phyloP scores from a whole-genome alignment of 2,113 vertebrate species.

The Corvus hawaiiensis region DNA sequence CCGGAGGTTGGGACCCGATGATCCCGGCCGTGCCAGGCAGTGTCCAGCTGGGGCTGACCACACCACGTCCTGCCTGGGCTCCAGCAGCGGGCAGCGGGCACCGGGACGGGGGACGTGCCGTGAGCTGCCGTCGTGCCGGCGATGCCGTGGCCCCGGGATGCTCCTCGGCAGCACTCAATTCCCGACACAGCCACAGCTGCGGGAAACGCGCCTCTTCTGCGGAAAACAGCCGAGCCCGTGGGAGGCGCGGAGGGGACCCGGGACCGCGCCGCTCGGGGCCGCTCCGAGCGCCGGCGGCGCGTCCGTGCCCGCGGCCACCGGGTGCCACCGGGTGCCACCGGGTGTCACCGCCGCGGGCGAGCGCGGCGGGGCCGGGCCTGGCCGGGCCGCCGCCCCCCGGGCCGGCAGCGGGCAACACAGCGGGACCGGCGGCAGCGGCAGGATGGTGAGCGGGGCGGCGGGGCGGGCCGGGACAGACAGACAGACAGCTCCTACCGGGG shows the following conservation, averaged over 20 bases:
- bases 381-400: too few species aligned
- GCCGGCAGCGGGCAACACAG: background rate
- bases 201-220: background rate
- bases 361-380: background rate
- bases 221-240: background rate
- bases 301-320: background rate
- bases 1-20: background rate
- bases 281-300: background rate
- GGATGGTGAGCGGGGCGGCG: background rate
- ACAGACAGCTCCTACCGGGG: background rate
- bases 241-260: background rate
- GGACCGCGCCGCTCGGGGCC: background rate
- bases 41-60: background rate
- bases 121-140: background rate
- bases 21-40: background rate
- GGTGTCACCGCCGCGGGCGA: background rate
- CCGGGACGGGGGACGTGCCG: background rate
- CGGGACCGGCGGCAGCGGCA: background rate
- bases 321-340: background rate
- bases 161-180: background rate
- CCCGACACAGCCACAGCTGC: background rate
- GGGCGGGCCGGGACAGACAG: background rate
- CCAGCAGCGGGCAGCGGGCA: background rate
- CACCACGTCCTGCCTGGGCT: background rate
- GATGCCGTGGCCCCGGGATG: background rate